A percentile compares a stretch with the other conserved stretches of the same genome.
phyloP scores from a whole-genome alignment of 2,113 vertebrate genomes.

The Actenoides hombroni region DNA sequence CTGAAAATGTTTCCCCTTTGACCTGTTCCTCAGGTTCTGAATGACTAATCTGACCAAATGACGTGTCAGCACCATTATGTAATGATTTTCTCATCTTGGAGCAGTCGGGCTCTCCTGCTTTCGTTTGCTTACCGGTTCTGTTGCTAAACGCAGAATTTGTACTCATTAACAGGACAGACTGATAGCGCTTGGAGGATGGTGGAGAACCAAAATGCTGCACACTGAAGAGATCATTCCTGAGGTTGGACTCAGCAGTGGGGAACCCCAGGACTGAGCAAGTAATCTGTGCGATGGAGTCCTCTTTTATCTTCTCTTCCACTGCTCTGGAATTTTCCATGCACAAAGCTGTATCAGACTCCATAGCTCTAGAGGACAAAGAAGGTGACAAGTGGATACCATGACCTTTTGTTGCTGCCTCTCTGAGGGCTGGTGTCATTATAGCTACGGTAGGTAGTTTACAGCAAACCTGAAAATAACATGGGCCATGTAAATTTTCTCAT shows the following conservation, averaged over 20 bases:
- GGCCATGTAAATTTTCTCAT: conserved; percentile 67
- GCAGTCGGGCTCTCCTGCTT: conserved; percentile 56
- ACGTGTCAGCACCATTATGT: conserved; percentile 65
- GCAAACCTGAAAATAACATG: conserved; percentile 77
- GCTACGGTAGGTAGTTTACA: conserved; percentile 70
- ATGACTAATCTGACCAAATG: conserved; percentile 68
- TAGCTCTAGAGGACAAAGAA: conserved; percentile 76
- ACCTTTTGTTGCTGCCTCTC: conserved; percentile 82
- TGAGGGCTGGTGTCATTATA: conserved; percentile 89
- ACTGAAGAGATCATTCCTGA: conserved; percentile 73
- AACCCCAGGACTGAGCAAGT: conserved; percentile 80
- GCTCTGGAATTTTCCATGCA: conserved; percentile 74
- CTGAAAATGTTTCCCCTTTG: conserved; percentile 68
- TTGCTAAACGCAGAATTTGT: conserved; percentile 72
- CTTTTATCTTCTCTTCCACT: conserved; percentile 77
- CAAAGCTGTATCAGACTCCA: conserved; percentile 78
- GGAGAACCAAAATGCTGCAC: conserved; percentile 74
- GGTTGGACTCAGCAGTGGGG: conserved; percentile 71
- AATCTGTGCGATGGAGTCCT: conserved; percentile 75
- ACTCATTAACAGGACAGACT: conserved; percentile 76
- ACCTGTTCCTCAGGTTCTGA: conserved; percentile 72
- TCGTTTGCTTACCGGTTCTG: conserved; percentile 67
- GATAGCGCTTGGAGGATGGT: conserved; percentile 72
- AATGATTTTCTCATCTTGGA: conserved; percentile 71
- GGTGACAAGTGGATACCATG: conserved; percentile 83